phyloP scores from a whole-genome alignment of 2,797 vertebrate genomes.

The Coracias cyanogaster region DNA sequence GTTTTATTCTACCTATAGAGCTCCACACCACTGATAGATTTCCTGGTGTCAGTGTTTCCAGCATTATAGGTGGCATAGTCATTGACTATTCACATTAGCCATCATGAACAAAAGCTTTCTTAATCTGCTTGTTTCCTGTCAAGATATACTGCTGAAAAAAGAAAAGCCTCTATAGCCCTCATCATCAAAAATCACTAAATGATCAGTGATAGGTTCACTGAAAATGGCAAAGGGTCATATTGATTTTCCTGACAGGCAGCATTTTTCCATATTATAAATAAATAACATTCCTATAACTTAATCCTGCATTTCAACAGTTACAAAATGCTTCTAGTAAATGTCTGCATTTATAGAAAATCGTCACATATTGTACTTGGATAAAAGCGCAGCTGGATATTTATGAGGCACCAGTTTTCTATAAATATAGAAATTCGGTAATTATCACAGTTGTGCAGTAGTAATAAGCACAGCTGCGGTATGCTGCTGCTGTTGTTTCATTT shows the following conservation, averaged over 20 bases:
- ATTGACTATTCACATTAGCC: background rate
- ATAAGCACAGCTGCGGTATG: constrained; percentile 35
- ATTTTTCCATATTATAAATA: background rate
- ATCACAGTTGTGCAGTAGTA: background rate
- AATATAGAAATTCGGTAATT: constrained; percentile 54
- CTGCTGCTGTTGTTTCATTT: background rate
- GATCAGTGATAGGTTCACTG: background rate
- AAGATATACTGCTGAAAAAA: background rate
- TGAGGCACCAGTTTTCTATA: constrained; percentile 40
- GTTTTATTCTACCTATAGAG: background rate
- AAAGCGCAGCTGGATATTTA: constrained; percentile 25
- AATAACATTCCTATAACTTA: background rate
- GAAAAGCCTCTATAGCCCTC: background rate
- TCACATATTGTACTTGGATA: background rate
- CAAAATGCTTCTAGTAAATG: background rate
- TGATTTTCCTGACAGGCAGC: background rate
- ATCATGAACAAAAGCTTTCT: background rate
- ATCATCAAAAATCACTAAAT: background rate
- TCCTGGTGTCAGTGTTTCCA: background rate
- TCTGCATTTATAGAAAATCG: background rate
- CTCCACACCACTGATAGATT: background rate
- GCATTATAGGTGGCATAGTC: background rate
- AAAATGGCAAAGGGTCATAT: background rate
- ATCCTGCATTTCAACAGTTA: background rate
- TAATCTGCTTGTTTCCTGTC: background rate